Percentiles rank a stretch among this genome's conserved stretches.
Evolutionary conservation across 2,797 vertebrate species (phyloP).

Genomic region (Eulemur albifrons): DNA sequence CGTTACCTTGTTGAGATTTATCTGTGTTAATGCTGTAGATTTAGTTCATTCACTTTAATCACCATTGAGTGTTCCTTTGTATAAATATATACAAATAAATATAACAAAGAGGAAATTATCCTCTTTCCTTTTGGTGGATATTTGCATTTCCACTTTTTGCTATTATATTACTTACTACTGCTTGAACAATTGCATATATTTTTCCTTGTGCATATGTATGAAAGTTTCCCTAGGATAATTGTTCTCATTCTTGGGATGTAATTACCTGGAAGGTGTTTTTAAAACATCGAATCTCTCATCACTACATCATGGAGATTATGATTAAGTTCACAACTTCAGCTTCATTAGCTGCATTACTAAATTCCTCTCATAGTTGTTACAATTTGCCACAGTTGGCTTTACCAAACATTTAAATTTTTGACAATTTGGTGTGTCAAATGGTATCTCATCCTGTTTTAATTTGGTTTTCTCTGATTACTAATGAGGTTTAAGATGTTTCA

Average conservation of each 20-base stretch:
- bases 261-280: not conserved
- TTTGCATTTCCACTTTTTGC: not conserved
- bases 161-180: not conserved
- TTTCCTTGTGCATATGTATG: not conserved
- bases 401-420: not conserved
- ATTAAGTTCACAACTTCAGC: not conserved
- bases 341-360: not conserved
- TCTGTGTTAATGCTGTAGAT: not conserved
- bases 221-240: not conserved
- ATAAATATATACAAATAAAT: not conserved
- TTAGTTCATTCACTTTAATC: constrained; percentile 36
- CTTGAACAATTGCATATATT: not conserved
- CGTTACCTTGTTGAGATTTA: not conserved
- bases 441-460: not conserved
- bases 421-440: not conserved
- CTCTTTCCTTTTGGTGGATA: not conserved
- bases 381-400: not conserved
- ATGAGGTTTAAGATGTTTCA: not conserved
- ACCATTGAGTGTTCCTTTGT: not conserved
- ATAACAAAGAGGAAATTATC: not conserved
- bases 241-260: not conserved
- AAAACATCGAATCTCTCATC: not conserved
- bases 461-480: constrained; percentile 6
- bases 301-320: not conserved
- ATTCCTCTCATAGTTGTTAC: not conserved